Conservation (phyloP, 2,888 invertebrate genomes). For the Pristionchus arcanus region DNA sequence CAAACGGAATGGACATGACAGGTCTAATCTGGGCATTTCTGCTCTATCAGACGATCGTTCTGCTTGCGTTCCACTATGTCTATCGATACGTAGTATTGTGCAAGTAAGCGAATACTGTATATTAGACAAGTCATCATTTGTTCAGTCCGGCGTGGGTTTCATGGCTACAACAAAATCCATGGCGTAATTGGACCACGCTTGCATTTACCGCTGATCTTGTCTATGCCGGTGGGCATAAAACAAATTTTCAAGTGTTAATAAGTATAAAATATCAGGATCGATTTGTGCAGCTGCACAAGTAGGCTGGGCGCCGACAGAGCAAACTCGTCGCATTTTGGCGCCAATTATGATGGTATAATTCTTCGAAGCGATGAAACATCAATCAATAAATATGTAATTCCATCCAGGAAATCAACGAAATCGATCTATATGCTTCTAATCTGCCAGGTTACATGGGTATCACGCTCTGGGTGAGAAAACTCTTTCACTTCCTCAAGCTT, state of each 20-base stretch:
- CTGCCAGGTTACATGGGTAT: background rate
- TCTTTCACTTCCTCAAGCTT: too few relatives aligned
- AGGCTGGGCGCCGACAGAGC: background rate
- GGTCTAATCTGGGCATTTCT: background rate
- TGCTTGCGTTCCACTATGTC: background rate
- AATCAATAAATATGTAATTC: too few relatives aligned
- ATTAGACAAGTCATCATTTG: background rate
- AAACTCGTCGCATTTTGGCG: background rate
- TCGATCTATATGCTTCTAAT: background rate
- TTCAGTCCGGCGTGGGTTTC: background rate
- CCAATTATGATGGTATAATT: background rate
- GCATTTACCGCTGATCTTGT: background rate
- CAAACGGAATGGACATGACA: background rate
- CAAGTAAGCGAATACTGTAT: background rate
- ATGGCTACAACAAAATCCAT: background rate
- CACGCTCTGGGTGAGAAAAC: background rate
- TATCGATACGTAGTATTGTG: conserved; percentile 5
- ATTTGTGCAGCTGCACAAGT: background rate
- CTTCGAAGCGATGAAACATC: too few relatives aligned
- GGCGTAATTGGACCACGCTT: background rate
- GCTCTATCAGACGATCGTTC: background rate
- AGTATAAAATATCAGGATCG: too few relatives aligned
- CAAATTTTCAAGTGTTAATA: background rate
- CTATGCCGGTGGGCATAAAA: background rate
- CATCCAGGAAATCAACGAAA: background rate